Conservation (phyloP, 2,797 vertebrate genomes). For the Danionella dracula region DNA sequence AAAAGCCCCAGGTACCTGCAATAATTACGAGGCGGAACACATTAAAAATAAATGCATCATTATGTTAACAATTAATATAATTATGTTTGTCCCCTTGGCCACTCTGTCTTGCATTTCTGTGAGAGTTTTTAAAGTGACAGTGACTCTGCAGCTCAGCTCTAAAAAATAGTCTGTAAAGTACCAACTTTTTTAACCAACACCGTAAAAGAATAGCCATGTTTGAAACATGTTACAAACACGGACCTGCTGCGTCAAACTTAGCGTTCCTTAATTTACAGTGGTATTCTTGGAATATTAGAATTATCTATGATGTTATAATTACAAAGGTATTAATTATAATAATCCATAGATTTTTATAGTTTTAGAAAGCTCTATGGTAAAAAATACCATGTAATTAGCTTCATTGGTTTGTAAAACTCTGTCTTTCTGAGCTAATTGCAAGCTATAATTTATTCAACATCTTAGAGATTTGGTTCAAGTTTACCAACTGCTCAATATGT, state of each 20-base stretch:
- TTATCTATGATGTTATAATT: too few relatives aligned
- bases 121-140: conserved; percentile 38
- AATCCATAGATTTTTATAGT: too few relatives aligned
- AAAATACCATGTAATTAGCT: too few relatives aligned
- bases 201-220: conserved; percentile 37
- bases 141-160: background rate
- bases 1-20: conserved; percentile 58
- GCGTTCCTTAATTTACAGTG: background rate
- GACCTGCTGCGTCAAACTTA: conserved; percentile 23
- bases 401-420: too few relatives aligned
- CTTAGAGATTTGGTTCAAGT: too few relatives aligned
- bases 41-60: conserved; percentile 73
- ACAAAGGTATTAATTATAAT: too few relatives aligned
- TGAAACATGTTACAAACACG: conserved; percentile 37
- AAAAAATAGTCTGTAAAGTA: conserved; percentile 1
- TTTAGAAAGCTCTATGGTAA: too few relatives aligned
- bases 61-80: conserved; percentile 77
- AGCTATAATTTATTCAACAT: too few relatives aligned
- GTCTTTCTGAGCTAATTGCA: too few relatives aligned
- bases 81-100: conserved; percentile 54
- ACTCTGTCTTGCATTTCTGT: conserved; percentile 30
- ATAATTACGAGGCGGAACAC: conserved; percentile 68
- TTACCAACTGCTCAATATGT: too few relatives aligned
- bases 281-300: too few relatives aligned
- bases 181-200: conserved; percentile 17